Evolutionary conservation across 2,113 vertebrate genomes (phyloP), one percentile per base, ranked within the genome.

Genomic region (Lynx canadensis): DNA sequence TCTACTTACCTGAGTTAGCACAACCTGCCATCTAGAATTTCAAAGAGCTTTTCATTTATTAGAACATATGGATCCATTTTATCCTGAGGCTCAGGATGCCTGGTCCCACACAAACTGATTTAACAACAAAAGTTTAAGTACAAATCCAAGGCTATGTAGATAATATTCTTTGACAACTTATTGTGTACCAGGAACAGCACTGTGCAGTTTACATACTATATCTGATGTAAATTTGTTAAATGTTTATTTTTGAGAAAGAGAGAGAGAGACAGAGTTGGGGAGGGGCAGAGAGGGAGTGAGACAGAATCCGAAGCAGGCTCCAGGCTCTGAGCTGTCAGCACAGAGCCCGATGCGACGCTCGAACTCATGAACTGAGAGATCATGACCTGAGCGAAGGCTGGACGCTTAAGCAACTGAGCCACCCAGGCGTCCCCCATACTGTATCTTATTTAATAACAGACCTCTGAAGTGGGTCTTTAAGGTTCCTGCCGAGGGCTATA

Each of bases 1-100:
- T 71, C 74, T 60, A 23, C 88, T 95, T 74, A 84, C 71, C 71
- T 93, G 88, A 94, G 80, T 69, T 88, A 92, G 29, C 41, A 66
- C 0, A 5, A 69, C 9, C 16, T 18, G 65, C 45, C 74, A 36
- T 71, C 91, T 71, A 94, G 50, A 95, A 80, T 94, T 95, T 92
- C 76, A 89, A 57, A 97, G 71, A 80, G 29, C 41, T 76, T 92
- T 93, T 45, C 31, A 2, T 85, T 45, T 80, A 38, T 97, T 50
- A 82, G 69, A 84, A 73, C 66, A 55, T 4, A 27, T 68, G 38
- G 11, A 69, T 71, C 48, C 76, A 36, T 68, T 94, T 74, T 38
- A 92, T 93, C n/a, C 15, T n/a, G 50, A 81, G 76, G n/a, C 71
- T 73, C 55, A 68, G 65, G 18, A 57, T 25, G 7, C 33, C 48